Percentiles rank a stretch among this genome's conserved stretches.
phyloP scores from a whole-genome alignment of 2,888 invertebrate genomes.

The Chrysolina oricalcia region DNA sequence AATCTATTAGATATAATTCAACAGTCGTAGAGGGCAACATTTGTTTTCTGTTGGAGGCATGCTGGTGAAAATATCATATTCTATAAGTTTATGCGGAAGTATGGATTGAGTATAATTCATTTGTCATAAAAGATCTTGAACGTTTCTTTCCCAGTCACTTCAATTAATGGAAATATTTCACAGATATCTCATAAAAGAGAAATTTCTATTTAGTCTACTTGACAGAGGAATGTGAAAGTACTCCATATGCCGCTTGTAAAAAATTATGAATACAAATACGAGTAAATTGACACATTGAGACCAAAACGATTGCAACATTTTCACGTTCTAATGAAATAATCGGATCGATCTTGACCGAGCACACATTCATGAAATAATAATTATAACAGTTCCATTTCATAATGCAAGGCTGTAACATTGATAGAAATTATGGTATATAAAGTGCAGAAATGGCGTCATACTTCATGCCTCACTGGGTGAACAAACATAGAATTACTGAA shows the following conservation, averaged over 20 bases:
- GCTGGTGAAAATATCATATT: no score
- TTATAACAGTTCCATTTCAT: neutral
- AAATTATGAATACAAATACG: neutral
- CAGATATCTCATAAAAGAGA: neutral
- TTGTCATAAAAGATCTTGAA: no score
- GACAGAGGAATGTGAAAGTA: conserved; percentile 2
- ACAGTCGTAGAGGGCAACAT: no score
- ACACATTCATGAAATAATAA: neutral
- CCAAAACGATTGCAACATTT: neutral
- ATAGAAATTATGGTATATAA: neutral
- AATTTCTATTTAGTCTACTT: neutral
- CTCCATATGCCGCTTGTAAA: neutral
- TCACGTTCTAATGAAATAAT: neutral
- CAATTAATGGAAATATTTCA: neutral
- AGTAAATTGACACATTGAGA: neutral
- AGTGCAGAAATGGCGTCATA: neutral
- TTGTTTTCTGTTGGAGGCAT: no score
- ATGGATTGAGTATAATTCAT: no score
- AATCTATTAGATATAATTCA: no score
- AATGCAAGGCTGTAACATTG: neutral
- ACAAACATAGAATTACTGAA: neutral
- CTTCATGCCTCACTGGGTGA: conserved; percentile 4
- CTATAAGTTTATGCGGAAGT: no score
- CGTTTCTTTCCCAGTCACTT: neutral
- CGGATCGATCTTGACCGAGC: neutral